Conservation (phyloP, 2,113 vertebrate genomes). For the Nipponia nippon region DNA sequence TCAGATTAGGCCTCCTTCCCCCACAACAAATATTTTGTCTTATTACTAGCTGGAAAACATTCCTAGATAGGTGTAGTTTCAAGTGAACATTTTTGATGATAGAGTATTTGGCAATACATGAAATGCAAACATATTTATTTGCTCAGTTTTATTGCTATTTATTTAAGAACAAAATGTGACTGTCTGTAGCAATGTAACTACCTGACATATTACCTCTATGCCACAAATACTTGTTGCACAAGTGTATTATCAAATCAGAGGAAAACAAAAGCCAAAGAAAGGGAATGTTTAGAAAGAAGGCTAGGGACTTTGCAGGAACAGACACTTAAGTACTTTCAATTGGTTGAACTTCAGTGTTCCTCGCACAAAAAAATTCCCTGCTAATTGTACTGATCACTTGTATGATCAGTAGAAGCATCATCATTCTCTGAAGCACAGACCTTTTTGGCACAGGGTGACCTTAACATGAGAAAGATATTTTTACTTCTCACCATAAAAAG, state of each 20-base stretch:
- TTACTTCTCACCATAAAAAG: not conserved
- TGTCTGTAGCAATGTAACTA: not conserved
- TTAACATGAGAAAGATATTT: not conserved
- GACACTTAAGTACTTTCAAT: not conserved
- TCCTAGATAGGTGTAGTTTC: not conserved
- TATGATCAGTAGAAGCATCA: not conserved
- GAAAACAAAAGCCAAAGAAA: not conserved
- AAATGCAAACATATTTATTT: slow-evolving; percentile 5
- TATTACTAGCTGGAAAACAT: not conserved
- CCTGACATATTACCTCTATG: not conserved
- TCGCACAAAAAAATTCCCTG: not conserved
- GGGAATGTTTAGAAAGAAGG: not conserved
- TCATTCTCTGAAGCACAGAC: not conserved
- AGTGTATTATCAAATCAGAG: not conserved
- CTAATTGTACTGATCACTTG: not conserved
- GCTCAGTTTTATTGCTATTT: not conserved
- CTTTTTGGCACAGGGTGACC: not conserved
- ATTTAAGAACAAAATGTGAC: not conserved
- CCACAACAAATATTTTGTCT: not conserved
- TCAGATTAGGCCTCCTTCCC: not conserved
- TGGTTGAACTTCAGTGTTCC: not conserved
- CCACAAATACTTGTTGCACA: not conserved
- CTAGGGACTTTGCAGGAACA: not conserved
- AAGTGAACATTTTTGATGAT: not conserved
- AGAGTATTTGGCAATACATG: not conserved